Evolutionary conservation across 2,113 vertebrate genomes (phyloP), one percentile per base, ranked within the genome.

Genomic region (Ctenomys sociabilis): DNA sequence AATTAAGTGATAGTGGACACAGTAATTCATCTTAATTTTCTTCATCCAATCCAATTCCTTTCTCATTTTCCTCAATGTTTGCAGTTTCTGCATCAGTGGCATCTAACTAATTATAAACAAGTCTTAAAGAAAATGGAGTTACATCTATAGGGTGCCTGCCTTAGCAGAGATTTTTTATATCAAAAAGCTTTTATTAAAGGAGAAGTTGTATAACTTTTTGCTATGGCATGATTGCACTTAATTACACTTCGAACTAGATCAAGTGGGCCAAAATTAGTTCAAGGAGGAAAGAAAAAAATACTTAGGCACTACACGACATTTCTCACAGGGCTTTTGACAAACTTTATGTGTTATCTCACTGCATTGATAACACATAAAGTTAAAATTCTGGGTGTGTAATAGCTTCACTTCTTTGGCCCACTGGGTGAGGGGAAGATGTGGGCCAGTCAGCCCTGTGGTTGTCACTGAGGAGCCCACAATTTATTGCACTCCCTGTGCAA

Each of bases 21-120:
- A 24, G 40, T 66, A 75, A 90, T 93, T 90, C 72, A 49, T 87
- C 61, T 93, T 93, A 86, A 57, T 90, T 83, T 83, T 17, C 14
- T 21, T 28, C 14, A 86, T 52, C 37, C 26, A 93, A 57, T 59
- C 43, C 9, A 84, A 10, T 64, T 81, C 63, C 22, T 78, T 78
- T 61, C 87, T 96, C 37, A 7, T 90, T 92, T 95, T 89, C 11
- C 9, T 54, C 26, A 94, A 1, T 77, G 11, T 32, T 89, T 32
- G 11, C 32, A 78, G 30, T 90, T 54, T 87, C 52, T 87, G 12
- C 16, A 49, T 83, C 88, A 70, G 32, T 87, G 19, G 3, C 7
- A 87, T 88, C 11, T 90, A 1, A 49, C 52, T 77, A 45, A 77
- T 77, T 77, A 30, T 78, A 57, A 94, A n/a, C 5, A 84, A 90